These are phyloP conservation scores for Masticophis lateralis DNA, from an alignment of 2,797 vertebrate genomes.

Conservation along the genomic window DNA sequence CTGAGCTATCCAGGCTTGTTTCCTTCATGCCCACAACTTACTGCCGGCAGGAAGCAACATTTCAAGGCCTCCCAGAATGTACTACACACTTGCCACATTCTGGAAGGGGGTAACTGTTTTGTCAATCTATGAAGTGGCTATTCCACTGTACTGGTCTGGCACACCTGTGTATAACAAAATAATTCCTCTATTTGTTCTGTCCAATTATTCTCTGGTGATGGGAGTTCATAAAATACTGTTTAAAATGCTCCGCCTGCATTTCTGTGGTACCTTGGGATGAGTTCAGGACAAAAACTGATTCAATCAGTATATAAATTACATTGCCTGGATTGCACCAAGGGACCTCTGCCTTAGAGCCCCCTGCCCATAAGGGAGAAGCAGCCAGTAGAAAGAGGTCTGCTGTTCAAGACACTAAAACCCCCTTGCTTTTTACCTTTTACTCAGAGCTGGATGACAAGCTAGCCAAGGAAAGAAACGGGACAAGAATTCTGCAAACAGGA, in stretches of 20 bases:
- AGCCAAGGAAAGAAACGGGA: constrained; percentile 55
- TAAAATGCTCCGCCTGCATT: not conserved
- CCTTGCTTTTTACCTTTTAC: not conserved
- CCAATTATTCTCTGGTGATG: not conserved
- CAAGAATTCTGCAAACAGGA: constrained; percentile 76
- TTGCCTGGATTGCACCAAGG: not conserved
- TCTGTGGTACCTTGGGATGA: not conserved
- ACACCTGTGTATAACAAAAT: not conserved
- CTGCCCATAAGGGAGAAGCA: not conserved
- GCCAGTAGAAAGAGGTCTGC: not conserved
- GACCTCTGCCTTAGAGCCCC: not conserved
- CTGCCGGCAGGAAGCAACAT: not conserved
- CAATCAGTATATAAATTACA: not conserved
- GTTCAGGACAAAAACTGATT: not conserved
- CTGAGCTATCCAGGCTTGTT: no score
- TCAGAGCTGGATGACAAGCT: not conserved
- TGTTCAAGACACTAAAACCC: not conserved
- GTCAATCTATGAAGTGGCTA: not conserved
- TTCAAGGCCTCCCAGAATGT: not conserved
- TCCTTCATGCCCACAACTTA: not conserved
- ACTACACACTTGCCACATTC: not conserved
- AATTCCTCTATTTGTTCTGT: not conserved
- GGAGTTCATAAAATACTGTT: not conserved
- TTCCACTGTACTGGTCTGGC: no score
- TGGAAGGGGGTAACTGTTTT: not conserved